Conservation (phyloP, 1,140 invertebrate genomes). For the silkworm (Bombyx mori) region ASM3026992v2 NC_085121.1:4664001-4664500, state of each 20-base stretch:
- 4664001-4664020: slow-evolving; percentile 33
- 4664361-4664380: too few species aligned
- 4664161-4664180: slow-evolving; percentile 1
- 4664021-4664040: slow-evolving; percentile 51
- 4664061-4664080: slow-evolving; percentile 24
- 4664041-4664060: slow-evolving; percentile 50
- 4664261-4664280: too few species aligned
- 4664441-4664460: too few species aligned
- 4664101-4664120: slow-evolving; percentile 26
- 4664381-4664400: too few species aligned
- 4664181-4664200: background rate
- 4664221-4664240: too few species aligned
- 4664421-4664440: too few species aligned
- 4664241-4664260: too few species aligned
- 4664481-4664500: too few species aligned
- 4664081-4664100: slow-evolving; percentile 25
- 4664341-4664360: background rate
- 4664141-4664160: slow-evolving; percentile 14
- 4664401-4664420: too few species aligned
- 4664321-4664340: background rate
- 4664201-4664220: too few species aligned
- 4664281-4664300: background rate
- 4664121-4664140: slow-evolving; percentile 26
- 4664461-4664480: too few species aligned
- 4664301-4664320: background rate